Evolutionary conservation across 2,113 vertebrate species (phyloP).

Genomic region (Leptobrachium ailaonicum): DNA sequence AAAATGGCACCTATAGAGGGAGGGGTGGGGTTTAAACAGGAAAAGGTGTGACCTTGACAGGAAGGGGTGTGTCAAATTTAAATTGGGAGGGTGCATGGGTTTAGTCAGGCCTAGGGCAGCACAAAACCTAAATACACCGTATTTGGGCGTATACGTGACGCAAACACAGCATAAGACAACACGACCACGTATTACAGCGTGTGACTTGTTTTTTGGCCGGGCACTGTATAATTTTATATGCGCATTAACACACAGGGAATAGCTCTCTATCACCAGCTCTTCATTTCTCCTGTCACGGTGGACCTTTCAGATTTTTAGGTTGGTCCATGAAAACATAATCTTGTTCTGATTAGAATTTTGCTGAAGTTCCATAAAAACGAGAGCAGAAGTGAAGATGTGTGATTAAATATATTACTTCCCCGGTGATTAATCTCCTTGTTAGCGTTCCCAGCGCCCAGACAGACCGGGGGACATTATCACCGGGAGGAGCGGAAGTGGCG

Average conservation of each 20-base stretch:
- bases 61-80: too few species aligned
- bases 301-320: slow-evolving; percentile 14
- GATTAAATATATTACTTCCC: slow-evolving; percentile 45
- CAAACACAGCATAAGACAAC: too few species aligned
- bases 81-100: too few species aligned
- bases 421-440: slow-evolving; percentile 39
- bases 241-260: neutral
- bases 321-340: slow-evolving; percentile 42
- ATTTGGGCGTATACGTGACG: too few species aligned
- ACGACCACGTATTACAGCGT: too few species aligned
- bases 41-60: too few species aligned
- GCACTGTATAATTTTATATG: neutral
- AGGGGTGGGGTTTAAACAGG: too few species aligned
- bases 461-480: neutral
- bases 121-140: too few species aligned
- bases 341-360: slow-evolving; percentile 50
- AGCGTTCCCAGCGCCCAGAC: slow-evolving; percentile 5
- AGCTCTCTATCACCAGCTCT: slow-evolving; percentile 1
- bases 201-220: too few species aligned
- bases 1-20: too few species aligned
- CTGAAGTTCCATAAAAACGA: slow-evolving; percentile 47
- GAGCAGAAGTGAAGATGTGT: slow-evolving; percentile 17
- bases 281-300: slow-evolving; percentile 28
- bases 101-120: too few species aligned
- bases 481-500: too few species aligned